These are phyloP conservation scores for Oncorhynchus masou DNA, from an alignment of 2,113 vertebrate species.

Conservation along the genomic window DNA sequence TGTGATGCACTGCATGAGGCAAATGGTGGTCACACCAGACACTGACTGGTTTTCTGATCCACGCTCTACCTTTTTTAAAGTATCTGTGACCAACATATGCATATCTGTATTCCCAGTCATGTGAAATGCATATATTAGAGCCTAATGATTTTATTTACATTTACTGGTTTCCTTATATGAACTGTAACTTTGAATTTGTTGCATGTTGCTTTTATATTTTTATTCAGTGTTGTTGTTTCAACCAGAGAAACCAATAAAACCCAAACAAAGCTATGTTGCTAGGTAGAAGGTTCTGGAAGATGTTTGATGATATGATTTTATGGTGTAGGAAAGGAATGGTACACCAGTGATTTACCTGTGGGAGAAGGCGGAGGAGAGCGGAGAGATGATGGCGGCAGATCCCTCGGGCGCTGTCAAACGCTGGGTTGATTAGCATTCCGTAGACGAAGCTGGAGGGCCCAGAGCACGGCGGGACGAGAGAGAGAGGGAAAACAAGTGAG, in stretches of 20 bases:
- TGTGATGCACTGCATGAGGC: too few species aligned
- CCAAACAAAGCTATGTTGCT: neutral
- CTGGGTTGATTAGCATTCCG: slow-evolving; percentile 39
- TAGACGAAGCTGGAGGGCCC: slow-evolving; percentile 23
- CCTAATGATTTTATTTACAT: too few species aligned
- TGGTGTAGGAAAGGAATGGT: neutral
- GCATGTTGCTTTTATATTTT: too few species aligned
- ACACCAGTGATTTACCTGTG: neutral
- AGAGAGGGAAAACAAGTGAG: neutral
- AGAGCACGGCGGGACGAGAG: neutral
- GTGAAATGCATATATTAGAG: too few species aligned
- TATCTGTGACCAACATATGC: too few species aligned
- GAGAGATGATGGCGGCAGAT: slow-evolving; percentile 1
- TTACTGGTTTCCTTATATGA: too few species aligned
- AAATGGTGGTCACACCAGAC: too few species aligned
- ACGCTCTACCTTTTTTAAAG: too few species aligned
- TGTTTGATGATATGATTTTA: neutral
- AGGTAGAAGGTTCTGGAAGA: neutral
- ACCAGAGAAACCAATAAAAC: neutral
- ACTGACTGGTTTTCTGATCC: too few species aligned
- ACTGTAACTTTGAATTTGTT: too few species aligned
- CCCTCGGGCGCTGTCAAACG: slow-evolving; percentile 20
- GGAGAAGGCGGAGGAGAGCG: slow-evolving; percentile 15
- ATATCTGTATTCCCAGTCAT: too few species aligned
- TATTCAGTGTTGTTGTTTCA: too few species aligned